phyloP scores from a whole-genome alignment of 2,113 vertebrate genomes.

The Morone chrysops region DNA sequence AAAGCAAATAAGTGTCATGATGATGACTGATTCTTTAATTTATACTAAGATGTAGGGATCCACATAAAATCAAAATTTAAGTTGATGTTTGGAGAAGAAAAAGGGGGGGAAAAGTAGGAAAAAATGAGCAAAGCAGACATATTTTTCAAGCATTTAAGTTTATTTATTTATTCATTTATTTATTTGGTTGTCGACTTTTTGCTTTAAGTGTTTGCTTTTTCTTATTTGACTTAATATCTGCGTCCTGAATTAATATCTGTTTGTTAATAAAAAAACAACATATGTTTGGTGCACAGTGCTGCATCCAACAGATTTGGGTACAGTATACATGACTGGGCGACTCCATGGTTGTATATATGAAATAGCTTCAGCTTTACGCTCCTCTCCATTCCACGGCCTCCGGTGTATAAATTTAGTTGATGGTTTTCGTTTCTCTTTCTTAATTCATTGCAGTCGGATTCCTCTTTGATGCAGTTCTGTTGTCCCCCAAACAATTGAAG shows the following conservation, averaged over 20 bases:
- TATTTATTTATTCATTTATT: not conserved
- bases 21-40: conserved; percentile 23
- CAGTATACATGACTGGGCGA: conserved; percentile 86
- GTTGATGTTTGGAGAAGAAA: conserved; percentile 7
- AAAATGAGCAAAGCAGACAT: not conserved
- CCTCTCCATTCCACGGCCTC: conserved; percentile 83
- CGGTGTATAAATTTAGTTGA: conserved; percentile 88
- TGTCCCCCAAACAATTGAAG: conserved; percentile 92
- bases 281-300: conserved; percentile 86
- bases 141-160: conserved; percentile 14
- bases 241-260: conserved; percentile 65
- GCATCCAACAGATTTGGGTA: conserved; percentile 84
- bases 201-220: not conserved
- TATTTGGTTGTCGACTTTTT: conserved; percentile 31
- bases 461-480: conserved; percentile 88
- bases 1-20: conserved; percentile 15
- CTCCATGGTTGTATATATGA: conserved; percentile 79
- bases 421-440: conserved; percentile 86
- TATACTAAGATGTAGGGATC: not conserved
- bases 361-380: conserved; percentile 81
- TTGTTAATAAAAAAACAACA: conserved; percentile 77
- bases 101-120: too few relatives aligned
- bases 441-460: conserved; percentile 92
- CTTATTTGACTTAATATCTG: conserved; percentile 56
- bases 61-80: conserved; percentile 2